Conservation (phyloP, 2,113 vertebrate species). For the Oreotragus oreotragus region DNA sequence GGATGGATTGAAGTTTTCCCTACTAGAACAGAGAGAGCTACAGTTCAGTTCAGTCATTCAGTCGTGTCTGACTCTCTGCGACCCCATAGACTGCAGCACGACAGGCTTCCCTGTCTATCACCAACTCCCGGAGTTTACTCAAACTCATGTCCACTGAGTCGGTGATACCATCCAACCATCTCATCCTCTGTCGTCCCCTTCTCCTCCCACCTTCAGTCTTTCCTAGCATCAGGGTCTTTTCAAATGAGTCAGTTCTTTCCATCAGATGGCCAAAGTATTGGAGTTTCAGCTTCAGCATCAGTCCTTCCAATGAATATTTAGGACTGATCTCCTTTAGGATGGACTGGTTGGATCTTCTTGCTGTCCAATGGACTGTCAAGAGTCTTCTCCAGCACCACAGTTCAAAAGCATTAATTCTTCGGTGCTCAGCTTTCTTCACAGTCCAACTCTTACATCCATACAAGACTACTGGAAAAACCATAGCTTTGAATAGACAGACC, state of each 20-base stretch:
- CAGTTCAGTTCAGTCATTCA: background rate
- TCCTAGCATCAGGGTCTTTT: background rate
- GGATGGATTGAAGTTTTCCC: background rate
- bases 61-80: accelerated
- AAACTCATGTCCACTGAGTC: background rate
- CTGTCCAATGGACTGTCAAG: too few species aligned
- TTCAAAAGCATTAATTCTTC: too few species aligned
- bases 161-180: background rate
- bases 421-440: too few species aligned
- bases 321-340: too few species aligned
- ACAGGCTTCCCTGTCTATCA: background rate
- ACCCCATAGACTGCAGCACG: background rate
- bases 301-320: too few species aligned
- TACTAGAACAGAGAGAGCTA: background rate
- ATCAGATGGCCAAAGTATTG: too few species aligned
- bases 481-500: too few species aligned
- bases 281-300: too few species aligned
- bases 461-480: too few species aligned
- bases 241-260: background rate
- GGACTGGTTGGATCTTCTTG: too few species aligned
- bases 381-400: too few species aligned
- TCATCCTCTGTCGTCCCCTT: background rate
- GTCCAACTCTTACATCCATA: too few species aligned
- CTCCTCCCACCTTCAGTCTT: background rate
- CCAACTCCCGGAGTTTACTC: background rate